Percentiles rank a stretch among this genome's conserved stretches.
Conservation (phyloP, 2,797 vertebrate species). For the Trematomus bernacchii region DNA sequence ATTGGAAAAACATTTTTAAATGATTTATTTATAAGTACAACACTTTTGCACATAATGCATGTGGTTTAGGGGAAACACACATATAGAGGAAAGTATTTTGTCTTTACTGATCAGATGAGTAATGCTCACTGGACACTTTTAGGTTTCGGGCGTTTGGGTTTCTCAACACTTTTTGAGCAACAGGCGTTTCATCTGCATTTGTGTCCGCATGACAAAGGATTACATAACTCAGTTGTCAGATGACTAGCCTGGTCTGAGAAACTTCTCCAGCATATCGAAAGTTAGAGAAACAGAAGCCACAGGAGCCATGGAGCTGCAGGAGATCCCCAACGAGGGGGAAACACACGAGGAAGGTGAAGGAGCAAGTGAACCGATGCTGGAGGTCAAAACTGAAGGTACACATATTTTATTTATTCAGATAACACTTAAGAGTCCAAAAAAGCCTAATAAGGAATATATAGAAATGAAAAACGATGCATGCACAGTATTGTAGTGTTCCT, state of each 20-base stretch:
- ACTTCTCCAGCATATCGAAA: slow-evolving; percentile 51
- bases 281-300: slow-evolving; percentile 36
- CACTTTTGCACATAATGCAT: not conserved
- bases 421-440: not conserved
- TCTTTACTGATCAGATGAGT: slow-evolving; percentile 23
- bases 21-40: too few species aligned
- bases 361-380: not conserved
- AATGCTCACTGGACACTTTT: not conserved
- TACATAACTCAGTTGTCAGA: slow-evolving; percentile 32
- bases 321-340: slow-evolving; percentile 16
- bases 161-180: not conserved
- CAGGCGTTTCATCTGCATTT: not conserved
- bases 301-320: slow-evolving; percentile 78
- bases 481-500: not conserved
- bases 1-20: too few species aligned
- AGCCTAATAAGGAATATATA: not conserved
- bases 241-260: not conserved
- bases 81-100: slow-evolving; percentile 39
- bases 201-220: not conserved
- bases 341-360: not conserved
- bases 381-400: slow-evolving; percentile 55
- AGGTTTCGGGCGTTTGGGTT: not conserved
- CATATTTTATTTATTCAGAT: not conserved
- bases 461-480: not conserved
- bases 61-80: slow-evolving; percentile 40